phyloP scores from a whole-genome alignment of 2,113 vertebrate species.

The Marcusenius ussheri region DNA sequence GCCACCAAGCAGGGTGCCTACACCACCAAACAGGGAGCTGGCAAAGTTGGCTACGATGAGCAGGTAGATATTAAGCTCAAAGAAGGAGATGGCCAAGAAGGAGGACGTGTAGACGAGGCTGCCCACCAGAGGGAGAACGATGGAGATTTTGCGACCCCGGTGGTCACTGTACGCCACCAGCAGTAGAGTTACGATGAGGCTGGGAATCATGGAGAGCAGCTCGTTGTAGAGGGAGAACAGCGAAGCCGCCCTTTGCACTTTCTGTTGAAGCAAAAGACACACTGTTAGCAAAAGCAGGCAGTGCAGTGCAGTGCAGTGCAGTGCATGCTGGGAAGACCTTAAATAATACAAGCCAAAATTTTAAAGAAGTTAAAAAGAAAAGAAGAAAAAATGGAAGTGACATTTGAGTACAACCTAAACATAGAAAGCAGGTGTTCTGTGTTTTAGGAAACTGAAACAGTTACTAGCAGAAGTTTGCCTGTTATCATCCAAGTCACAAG shows the following conservation, averaged over 20 bases:
- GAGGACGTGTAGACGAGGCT: slow-evolving; percentile 55
- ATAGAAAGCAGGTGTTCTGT: background rate
- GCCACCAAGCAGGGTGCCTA: slow-evolving; percentile 77
- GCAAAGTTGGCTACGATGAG: slow-evolving; percentile 65
- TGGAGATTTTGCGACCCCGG: slow-evolving; percentile 75
- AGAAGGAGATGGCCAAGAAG: slow-evolving; percentile 66
- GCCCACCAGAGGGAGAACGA: slow-evolving; percentile 73
- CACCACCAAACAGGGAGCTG: slow-evolving; percentile 73
- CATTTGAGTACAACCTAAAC: background rate
- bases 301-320: background rate
- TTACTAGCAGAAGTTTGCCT: background rate
- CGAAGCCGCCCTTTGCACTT: slow-evolving; percentile 78
- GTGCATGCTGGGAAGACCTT: background rate
- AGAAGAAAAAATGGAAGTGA: slow-evolving; percentile 18
- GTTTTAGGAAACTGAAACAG: background rate
- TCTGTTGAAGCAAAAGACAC: slow-evolving; percentile 52
- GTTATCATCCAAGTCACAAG: background rate
- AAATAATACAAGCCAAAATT: background rate
- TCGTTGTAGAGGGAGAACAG: slow-evolving; percentile 74
- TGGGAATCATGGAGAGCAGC: slow-evolving; percentile 69
- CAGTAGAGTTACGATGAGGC: slow-evolving; percentile 75
- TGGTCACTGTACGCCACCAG: slow-evolving; percentile 80
- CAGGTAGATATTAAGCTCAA: slow-evolving; percentile 68
- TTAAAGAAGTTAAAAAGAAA: background rate
- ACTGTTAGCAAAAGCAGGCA: background rate